Evolutionary conservation across 30 jellyfish, hydroid and myxozoan genomes (phyloP).

Genomic region (Nemopilema nomurai): DNA sequence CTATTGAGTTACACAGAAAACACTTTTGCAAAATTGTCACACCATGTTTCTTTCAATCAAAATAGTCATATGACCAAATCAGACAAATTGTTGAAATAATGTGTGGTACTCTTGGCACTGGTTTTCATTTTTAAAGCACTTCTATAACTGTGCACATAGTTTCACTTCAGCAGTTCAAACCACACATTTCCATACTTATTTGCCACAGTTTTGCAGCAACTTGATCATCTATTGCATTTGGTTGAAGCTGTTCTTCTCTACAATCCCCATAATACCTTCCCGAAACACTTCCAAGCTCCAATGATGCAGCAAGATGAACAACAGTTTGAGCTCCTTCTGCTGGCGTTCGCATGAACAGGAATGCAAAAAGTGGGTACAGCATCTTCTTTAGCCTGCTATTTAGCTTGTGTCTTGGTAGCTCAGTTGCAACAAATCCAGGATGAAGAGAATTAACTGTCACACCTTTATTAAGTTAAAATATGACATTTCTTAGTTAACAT

Average conservation of each 20-base stretch:
- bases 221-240: slow-evolving; percentile 61
- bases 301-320: slow-evolving; percentile 71
- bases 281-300: slow-evolving; percentile 56
- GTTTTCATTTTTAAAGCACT: background rate
- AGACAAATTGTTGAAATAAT: background rate
- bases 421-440: slow-evolving; percentile 92
- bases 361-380: slow-evolving; percentile 66
- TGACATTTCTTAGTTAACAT: background rate
- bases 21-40: too few species aligned
- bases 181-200: slow-evolving; percentile 68
- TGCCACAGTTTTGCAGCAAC: slow-evolving; percentile 75
- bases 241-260: slow-evolving; percentile 51
- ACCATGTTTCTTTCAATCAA: too few species aligned
- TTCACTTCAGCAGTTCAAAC: background rate
- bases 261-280: slow-evolving; percentile 89
- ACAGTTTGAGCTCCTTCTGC: slow-evolving; percentile 88
- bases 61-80: too few species aligned
- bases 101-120: background rate
- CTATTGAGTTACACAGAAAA: too few species aligned
- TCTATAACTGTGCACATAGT: background rate
- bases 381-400: slow-evolving; percentile 21
- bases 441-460: slow-evolving; percentile 81
- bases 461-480: slow-evolving; percentile 29
- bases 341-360: slow-evolving; percentile 72
- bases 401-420: slow-evolving; percentile 68